Conservation (phyloP, 2,797 vertebrate genomes). For the Moxostoma hubbsi region DNA sequence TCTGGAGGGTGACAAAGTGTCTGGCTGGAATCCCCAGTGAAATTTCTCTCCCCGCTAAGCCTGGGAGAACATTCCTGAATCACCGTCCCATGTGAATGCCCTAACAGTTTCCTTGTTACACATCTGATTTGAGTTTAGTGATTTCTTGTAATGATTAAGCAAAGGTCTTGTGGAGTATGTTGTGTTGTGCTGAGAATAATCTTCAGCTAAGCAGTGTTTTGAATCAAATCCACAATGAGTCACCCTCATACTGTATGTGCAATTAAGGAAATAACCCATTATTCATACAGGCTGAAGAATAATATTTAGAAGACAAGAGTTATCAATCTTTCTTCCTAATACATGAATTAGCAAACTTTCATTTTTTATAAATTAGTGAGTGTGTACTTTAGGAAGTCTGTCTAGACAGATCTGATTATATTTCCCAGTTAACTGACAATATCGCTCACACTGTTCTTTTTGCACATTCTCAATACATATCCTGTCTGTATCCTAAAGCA, state of each 20-base stretch:
- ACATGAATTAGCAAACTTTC: not conserved
- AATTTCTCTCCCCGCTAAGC: constrained; percentile 44
- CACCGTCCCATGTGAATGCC: constrained; percentile 36
- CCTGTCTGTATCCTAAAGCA: too few species aligned
- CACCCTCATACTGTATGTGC: not conserved
- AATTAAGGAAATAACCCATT: constrained; percentile 36
- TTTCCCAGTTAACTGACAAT: not conserved
- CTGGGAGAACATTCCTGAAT: constrained; percentile 53
- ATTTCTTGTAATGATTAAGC: constrained; percentile 5
- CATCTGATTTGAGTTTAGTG: constrained; percentile 21
- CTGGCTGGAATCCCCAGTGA: constrained; percentile 55
- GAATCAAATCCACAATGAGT: constrained; percentile 19
- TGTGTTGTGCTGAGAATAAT: too few species aligned
- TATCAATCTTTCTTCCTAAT: not conserved
- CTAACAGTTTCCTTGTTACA: constrained; percentile 21
- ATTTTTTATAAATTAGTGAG: not conserved
- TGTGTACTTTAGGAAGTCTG: constrained; percentile 12
- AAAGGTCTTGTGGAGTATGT: not conserved
- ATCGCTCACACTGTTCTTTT: constrained; percentile 4
- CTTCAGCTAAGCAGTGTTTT: not conserved
- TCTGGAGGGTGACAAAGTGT: constrained; percentile 51
- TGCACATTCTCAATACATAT: not conserved
- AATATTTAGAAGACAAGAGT: not conserved
- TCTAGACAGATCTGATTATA: constrained; percentile 29
- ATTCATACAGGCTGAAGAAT: constrained; percentile 9